Evolutionary conservation across 2,888 invertebrate genomes (phyloP), one percentile per base, ranked within the genome.

Genomic region (Heteropelma amictum): DNA sequence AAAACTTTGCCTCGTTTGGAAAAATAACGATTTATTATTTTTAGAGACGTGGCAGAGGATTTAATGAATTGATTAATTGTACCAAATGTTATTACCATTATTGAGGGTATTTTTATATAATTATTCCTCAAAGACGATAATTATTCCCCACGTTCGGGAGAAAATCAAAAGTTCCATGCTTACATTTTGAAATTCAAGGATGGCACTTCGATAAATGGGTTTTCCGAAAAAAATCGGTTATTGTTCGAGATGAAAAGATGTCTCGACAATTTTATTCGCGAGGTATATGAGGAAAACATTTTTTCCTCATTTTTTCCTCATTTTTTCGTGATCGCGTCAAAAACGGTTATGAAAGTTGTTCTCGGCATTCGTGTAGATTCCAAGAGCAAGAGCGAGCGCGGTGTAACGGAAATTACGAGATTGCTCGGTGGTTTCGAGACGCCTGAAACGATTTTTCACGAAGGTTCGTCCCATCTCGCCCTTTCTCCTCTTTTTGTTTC

Each of bases 401-500:
- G 64, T 75, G 70, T 72, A 68, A 72, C 79, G 79, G 79, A 78
- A 80, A 79, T 72, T 73, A 74, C 75, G 76, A 81, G 79, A 81
- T 81, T 81, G 74, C 80, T 75, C 72, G 53, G 72, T 53, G 78
- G 78, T 77, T 69, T 75, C 60, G 74, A 58, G 69, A 69, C 51
- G 64, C 64, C 61, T 72, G 69, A 30, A 72, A 67, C 53, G 71
- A 75, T 75, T 77, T 75, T 77, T 74, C 73, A 70, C 63, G 26
- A 54, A 49, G 26, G 28, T 8, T 47, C 38, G 3, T 0, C 12
- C 40, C 14, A n/a, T 56, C 12, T 38, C 38, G 14, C 54, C 26
- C 14, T 23, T 26, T 17, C 40, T n/a, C 40, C 12, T 23, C 14
- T 12, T 38, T 4, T 12, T 26, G 4, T 45, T 19, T 23, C 23